Conservation (phyloP, 2,113 vertebrate genomes). For the Chaenocephalus aceratus region DNA sequence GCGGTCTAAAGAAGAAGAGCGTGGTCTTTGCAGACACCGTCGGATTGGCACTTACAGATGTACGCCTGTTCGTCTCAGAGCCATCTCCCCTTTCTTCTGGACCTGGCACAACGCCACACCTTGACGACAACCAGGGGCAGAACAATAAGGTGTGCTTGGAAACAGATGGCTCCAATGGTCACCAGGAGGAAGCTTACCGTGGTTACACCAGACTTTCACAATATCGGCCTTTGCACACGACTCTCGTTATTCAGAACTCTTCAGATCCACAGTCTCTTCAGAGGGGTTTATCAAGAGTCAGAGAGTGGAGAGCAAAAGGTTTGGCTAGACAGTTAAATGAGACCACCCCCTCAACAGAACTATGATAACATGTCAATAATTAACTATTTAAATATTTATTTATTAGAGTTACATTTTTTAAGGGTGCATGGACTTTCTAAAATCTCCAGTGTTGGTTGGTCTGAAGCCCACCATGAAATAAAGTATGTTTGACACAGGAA, state of each 20-base stretch:
- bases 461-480: not conserved
- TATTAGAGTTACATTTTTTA: not conserved
- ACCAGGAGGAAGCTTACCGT: not conserved
- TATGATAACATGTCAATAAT: constrained; percentile 13
- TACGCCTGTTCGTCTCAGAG: constrained; percentile 77
- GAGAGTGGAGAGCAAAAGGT: constrained; percentile 10
- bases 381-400: constrained; percentile 9
- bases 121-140: constrained; percentile 78
- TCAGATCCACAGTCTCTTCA: constrained; percentile 3
- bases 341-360: not conserved
- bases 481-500: too few relatives aligned
- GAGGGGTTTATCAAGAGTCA: not conserved
- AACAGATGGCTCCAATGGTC: constrained; percentile 3
- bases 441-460: not conserved
- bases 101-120: constrained; percentile 31
- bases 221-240: not conserved
- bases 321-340: not conserved
- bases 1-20: constrained; percentile 73
- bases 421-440: not conserved
- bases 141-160: constrained; percentile 76
- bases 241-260: constrained; percentile 2
- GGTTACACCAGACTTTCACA: constrained; percentile 5
- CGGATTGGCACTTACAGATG: constrained; percentile 80
- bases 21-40: constrained; percentile 86
- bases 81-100: constrained; percentile 35